Percentiles rank a stretch among this genome's conserved stretches.
phyloP scores from a whole-genome alignment of 2,113 vertebrate species.

The Spea bombifrons region DNA sequence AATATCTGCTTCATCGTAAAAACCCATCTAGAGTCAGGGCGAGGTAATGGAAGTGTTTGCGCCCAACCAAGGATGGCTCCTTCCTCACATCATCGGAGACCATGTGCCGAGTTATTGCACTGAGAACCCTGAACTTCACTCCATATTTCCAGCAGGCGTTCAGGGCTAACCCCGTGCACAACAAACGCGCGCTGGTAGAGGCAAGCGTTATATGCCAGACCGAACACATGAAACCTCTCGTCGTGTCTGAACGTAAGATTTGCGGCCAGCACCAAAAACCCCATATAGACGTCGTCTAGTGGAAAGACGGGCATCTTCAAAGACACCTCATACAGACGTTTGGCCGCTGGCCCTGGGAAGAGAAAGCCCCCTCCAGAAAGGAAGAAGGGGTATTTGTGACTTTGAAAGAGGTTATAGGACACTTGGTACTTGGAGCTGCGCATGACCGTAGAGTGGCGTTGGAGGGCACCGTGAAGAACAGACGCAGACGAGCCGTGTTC shows the following conservation, averaged over 20 bases:
- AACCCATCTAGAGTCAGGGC: too few relatives aligned
- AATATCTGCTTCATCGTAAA: too few relatives aligned
- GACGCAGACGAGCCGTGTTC: not conserved
- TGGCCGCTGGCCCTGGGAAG: not conserved
- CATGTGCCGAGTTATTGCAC: not conserved
- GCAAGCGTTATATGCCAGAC: not conserved
- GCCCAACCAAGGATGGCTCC: too few relatives aligned
- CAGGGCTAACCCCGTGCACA: constrained; percentile 50
- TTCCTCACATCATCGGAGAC: too few relatives aligned
- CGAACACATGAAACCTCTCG: not conserved
- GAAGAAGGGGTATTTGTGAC: constrained; percentile 11
- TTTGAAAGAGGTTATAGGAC: not conserved
- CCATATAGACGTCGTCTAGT: constrained; percentile 25
- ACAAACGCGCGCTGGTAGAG: constrained; percentile 51
- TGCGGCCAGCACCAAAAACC: constrained; percentile 51
- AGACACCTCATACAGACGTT: not conserved
- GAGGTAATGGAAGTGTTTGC: too few relatives aligned
- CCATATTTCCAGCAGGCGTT: constrained; percentile 46
- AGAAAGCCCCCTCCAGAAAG: constrained; percentile 44
- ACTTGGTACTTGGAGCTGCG: not conserved
- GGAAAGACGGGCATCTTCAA: constrained; percentile 39
- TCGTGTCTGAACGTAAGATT: constrained; percentile 45
- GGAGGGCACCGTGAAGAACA: constrained; percentile 26
- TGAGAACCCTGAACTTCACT: not conserved
- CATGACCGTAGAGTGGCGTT: not conserved